Base-by-base conservation (phyloP, 2,113 vertebrate genomes). In the Apeltes quadracus region DNA sequence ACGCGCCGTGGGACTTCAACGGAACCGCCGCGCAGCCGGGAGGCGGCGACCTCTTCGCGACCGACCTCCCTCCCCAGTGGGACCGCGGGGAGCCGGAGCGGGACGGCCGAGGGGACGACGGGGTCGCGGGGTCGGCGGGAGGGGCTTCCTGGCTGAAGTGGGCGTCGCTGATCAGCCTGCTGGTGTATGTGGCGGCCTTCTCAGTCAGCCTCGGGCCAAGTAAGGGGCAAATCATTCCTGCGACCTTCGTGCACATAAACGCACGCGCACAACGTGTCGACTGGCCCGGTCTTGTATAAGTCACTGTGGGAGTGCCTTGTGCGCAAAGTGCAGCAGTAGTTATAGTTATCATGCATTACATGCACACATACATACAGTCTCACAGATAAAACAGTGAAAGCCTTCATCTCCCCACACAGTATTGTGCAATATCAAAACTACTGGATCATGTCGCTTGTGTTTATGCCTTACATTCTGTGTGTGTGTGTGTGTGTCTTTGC, bases 201-300 rank as follows among this genome's bases (percentile, higher is more conserved):
- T 99, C 97, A 69, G 90, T 97, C 85, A 95, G 97, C 87, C 94
- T 99, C 51, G 97, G 97, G 86, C 97, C 97, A 93, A 98, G 97
- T 99, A 95, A 97, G 96, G 57, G 61, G 29, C 39, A 5, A 15
- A 29, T 61, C 7, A 15, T 18, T 56, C 7, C 9, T 36, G 41
- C 43, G 20, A 29, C 5, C 9, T 46, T 22, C 12, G 12, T 23
- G 27, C 32, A 61, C 29, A 18, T 22, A 53, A 23, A 53, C 46
- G 29, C 25, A 12, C 46, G 22, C n/a, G 8, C 44, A 20, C 44
- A 20, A 5, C 20, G 44, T 3, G 44, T 48, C 20, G 44, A 48
- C 44, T 29, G n/a, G n/a, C n/a, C n/a, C 13, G 4, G 29, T 18
- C 27, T 8, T 55, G 54, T 55, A 32, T 18, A 18, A 29, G 15